A percentile compares a stretch with the other conserved stretches of the same genome.
Evolutionary conservation across 2,797 vertebrate genomes (phyloP).

Genomic region (Acrossocheilus fasciatus): DNA sequence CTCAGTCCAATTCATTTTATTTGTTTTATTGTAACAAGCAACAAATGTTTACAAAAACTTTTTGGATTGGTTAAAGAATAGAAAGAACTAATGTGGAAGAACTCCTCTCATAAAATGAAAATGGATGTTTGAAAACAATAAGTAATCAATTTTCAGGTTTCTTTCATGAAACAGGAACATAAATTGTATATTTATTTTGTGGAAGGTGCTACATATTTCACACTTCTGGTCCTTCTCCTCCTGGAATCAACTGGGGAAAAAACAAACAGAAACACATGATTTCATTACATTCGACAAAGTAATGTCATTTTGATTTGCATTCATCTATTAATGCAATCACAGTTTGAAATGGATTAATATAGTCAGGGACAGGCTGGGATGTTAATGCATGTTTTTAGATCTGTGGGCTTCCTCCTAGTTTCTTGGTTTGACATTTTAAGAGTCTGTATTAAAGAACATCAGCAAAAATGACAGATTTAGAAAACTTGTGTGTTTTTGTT

Average conservation of each 20-base stretch:
- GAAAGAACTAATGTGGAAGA: not conserved
- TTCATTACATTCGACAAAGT: not conserved
- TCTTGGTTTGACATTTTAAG: not conserved
- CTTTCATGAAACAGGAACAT: constrained; percentile 40
- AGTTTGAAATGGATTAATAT: not conserved
- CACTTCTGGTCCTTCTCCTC: constrained; percentile 97
- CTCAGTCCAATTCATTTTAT: constrained; percentile 7
- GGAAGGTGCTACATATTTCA: constrained; percentile 53
- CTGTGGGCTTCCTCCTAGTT: not conserved
- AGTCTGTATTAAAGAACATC: not conserved
- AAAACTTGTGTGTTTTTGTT: not conserved
- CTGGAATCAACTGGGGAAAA: constrained; percentile 88
- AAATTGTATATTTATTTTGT: constrained; percentile 26
- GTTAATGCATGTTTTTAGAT: not conserved
- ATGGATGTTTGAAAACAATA: not conserved
- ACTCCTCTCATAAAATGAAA: constrained; percentile 4
- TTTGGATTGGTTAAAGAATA: constrained; percentile 3
- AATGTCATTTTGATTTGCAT: not conserved
- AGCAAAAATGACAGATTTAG: not conserved
- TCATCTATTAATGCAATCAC: not conserved
- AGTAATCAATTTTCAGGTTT: constrained; percentile 6
- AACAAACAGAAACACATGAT: not conserved
- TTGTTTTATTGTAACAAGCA: constrained; percentile 17
- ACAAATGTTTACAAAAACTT: constrained; percentile 40
- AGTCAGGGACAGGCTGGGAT: not conserved